phyloP scores from a whole-genome alignment of 2,888 invertebrate species.

The Epistrophella euchroma region DNA sequence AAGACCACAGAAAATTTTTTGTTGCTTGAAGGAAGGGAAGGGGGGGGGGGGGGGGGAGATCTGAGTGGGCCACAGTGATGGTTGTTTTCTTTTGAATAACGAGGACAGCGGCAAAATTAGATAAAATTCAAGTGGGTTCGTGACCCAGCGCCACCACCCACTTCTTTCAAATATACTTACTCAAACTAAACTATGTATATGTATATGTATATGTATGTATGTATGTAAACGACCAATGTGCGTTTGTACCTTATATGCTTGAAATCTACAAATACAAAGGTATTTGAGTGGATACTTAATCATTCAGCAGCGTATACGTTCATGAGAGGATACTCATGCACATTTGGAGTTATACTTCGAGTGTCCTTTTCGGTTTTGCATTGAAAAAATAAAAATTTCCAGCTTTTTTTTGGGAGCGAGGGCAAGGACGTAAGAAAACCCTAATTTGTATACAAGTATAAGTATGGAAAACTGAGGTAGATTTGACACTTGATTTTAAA shows the following conservation, averaged over 20 bases:
- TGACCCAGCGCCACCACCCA: constrained; percentile 53
- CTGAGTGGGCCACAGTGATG: neutral
- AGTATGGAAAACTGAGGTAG: too few species aligned
- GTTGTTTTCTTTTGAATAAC: constrained; percentile 42
- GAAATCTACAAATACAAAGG: neutral
- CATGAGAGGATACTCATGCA: constrained; percentile 43
- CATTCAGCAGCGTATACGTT: constrained; percentile 19
- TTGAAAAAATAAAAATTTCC: constrained; percentile 42
- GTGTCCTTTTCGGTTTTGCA: constrained; percentile 39
- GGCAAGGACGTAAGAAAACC: neutral
- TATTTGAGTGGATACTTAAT: constrained; percentile 44
- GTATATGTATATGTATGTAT: too few species aligned
- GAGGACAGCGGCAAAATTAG: constrained; percentile 74
- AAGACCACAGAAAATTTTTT: constrained; percentile 41
- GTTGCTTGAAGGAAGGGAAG: too few species aligned
- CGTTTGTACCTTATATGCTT: neutral
- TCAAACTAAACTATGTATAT: too few species aligned
- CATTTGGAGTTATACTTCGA: constrained; percentile 27
- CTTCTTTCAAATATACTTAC: neutral
- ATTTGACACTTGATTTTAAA: too few species aligned
- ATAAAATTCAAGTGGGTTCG: constrained; percentile 76
- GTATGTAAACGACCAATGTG: constrained; percentile 1
- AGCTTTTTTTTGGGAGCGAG: neutral
- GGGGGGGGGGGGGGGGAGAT: neutral
- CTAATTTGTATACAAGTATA: neutral